Evolutionary conservation across 2,888 invertebrate species (phyloP).

Genomic region (Pheosia tremula): DNA sequence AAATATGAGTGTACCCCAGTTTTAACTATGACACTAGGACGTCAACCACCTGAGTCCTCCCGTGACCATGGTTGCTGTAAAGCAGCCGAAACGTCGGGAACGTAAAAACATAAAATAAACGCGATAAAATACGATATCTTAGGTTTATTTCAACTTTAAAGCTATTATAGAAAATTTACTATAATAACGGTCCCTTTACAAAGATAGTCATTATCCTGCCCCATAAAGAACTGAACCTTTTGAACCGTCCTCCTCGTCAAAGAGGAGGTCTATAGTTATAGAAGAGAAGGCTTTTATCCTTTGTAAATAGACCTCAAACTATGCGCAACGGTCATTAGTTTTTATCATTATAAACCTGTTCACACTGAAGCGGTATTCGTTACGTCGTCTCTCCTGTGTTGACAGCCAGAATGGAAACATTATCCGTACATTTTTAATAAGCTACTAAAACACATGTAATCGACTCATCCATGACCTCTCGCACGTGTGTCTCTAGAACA

Average conservation of each 20-base stretch:
- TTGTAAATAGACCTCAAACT: not conserved
- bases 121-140: too few species aligned
- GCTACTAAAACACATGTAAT: too few species aligned
- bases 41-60: too few species aligned
- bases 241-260: not conserved
- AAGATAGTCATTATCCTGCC: not conserved
- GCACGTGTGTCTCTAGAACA: too few species aligned
- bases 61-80: too few species aligned
- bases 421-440: too few species aligned
- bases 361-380: not conserved
- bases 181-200: not conserved
- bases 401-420: not conserved
- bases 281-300: not conserved
- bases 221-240: not conserved
- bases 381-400: not conserved
- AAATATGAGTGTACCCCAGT: too few species aligned
- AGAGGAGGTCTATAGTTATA: not conserved
- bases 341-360: not conserved
- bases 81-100: too few species aligned
- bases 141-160: too few species aligned
- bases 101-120: too few species aligned
- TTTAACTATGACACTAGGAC: too few species aligned
- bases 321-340: not conserved
- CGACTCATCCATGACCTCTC: too few species aligned
- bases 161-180: not conserved